A percentile compares a stretch with the other conserved stretches of the same genome.
phyloP scores from a whole-genome alignment of 2,797 vertebrate species.

The Bovichtus variegatus region DNA sequence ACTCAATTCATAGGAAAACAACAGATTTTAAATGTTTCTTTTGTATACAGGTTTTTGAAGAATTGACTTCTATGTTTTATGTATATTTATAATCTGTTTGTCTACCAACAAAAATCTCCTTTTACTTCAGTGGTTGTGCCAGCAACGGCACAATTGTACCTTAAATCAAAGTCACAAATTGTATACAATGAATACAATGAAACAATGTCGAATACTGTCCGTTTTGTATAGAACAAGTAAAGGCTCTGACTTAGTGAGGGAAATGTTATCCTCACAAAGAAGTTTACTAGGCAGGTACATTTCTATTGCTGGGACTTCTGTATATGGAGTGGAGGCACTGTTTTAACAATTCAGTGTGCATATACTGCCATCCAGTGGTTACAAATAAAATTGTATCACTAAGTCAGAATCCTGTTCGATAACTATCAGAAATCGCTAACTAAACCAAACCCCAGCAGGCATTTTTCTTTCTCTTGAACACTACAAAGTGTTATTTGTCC shows the following conservation, averaged over 20 bases:
- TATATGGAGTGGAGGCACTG: neutral
- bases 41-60: neutral
- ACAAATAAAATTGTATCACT: neutral
- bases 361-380: slow-evolving; percentile 70
- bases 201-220: neutral
- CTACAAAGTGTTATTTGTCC: neutral
- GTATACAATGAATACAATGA: neutral
- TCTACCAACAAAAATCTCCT: neutral
- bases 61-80: slow-evolving; percentile 1
- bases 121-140: neutral
- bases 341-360: slow-evolving; percentile 20
- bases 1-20: neutral
- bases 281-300: slow-evolving; percentile 1
- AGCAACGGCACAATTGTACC: neutral
- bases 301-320: slow-evolving; percentile 1
- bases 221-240: neutral
- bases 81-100: neutral
- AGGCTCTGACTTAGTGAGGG: neutral
- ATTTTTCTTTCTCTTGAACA: neutral
- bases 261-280: slow-evolving; percentile 9
- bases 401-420: neutral
- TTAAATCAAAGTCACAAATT: neutral
- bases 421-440: too few species aligned
- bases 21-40: neutral
- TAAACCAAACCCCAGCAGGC: neutral